These are phyloP conservation scores for Ganaspis sp. DNA, from an alignment of 1,140 invertebrate species.

Conservation along the genomic window DNA sequence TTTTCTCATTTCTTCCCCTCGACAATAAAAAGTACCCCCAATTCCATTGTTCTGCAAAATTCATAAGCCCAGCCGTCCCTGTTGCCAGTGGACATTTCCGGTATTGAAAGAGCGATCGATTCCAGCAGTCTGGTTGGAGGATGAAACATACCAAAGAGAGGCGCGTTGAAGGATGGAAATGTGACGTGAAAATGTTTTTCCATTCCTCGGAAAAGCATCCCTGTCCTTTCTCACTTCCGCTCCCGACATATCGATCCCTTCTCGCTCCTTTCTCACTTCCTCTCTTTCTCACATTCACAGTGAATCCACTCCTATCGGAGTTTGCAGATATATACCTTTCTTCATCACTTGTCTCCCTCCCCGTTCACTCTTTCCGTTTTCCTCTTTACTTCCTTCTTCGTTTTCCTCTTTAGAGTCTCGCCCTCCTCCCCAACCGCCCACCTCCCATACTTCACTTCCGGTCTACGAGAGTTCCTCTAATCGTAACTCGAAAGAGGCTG, in stretches of 20 bases:
- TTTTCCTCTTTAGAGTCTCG: neutral
- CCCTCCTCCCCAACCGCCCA: neutral
- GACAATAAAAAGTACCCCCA: no score
- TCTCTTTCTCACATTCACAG: neutral
- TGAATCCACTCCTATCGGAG: neutral
- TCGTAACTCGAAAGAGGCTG: neutral
- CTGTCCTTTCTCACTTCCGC: neutral
- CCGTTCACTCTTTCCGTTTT: neutral
- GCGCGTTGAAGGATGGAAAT: neutral
- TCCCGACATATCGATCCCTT: conserved; percentile 26
- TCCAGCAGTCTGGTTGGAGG: neutral
- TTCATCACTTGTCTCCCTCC: neutral
- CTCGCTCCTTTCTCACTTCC: neutral
- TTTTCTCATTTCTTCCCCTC: no score
- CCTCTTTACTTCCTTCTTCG: conserved; percentile 16
- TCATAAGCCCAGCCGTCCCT: neutral
- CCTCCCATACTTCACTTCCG: neutral
- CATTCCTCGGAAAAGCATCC: neutral
- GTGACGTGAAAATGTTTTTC: conserved; percentile 22
- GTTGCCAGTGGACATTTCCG: conserved; percentile 2
- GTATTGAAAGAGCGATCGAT: conserved; percentile 22
- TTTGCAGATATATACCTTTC: neutral
- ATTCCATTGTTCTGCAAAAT: neutral
- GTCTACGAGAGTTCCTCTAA: neutral
- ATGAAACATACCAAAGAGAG: neutral